Percentiles rank a stretch among this genome's conserved stretches.
These are phyloP conservation scores for Cnemophilus loriae DNA, from an alignment of 2,113 vertebrate species.

Conservation along the genomic window DNA sequence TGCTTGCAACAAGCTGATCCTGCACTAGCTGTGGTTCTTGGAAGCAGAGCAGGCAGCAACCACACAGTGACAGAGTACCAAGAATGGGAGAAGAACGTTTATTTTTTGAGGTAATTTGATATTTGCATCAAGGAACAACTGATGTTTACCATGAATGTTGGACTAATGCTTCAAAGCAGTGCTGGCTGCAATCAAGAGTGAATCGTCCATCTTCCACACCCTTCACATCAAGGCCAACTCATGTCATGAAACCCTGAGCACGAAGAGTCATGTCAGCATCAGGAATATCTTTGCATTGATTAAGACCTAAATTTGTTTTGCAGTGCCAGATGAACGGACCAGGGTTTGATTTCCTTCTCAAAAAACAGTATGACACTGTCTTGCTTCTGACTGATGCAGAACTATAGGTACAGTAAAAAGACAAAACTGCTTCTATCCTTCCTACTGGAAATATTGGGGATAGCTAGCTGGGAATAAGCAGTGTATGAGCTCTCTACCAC, in stretches of 20 bases:
- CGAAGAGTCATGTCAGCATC: not conserved
- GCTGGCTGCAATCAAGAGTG: not conserved
- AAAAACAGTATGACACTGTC: fast-evolving
- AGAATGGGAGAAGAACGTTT: not conserved
- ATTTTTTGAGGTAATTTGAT: not conserved
- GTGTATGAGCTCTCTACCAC: fast-evolving
- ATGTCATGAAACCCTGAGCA: not conserved
- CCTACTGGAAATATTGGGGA: not conserved
- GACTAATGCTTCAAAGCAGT: not conserved
- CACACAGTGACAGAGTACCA: not conserved
- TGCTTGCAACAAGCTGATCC: not conserved
- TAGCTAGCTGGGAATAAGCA: not conserved
- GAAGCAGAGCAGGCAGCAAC: not conserved
- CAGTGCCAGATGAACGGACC: not conserved
- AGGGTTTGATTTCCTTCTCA: not conserved
- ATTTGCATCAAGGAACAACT: not conserved
- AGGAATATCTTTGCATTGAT: not conserved
- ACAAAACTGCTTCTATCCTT: not conserved
- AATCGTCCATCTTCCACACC: not conserved
- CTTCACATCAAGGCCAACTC: not conserved
- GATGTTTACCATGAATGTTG: not conserved
- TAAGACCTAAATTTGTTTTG: not conserved
- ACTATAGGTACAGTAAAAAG: not conserved
- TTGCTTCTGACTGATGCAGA: not conserved
- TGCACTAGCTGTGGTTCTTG: not conserved